phyloP scores from a whole-genome alignment of 92 coral and sea anemone species.

The Paragorgia papillata region DNA sequence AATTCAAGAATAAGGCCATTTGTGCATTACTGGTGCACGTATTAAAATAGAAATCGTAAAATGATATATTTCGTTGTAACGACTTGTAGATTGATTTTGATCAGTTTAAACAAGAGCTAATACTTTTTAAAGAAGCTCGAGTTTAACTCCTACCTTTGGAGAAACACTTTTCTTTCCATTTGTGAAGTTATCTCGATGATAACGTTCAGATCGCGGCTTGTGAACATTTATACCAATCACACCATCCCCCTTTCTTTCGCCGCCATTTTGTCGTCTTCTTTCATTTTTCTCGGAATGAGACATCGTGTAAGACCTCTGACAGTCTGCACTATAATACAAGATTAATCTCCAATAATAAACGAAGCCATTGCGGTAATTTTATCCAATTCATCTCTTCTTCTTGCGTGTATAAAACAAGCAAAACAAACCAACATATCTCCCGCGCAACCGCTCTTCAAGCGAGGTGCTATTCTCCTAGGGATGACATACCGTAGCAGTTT shows the following conservation, averaged over 20 bases:
- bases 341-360: neutral
- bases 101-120: neutral
- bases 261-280: conserved; percentile 29
- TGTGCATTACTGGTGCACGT: too few species aligned
- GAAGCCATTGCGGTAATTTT: neutral
- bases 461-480: neutral
- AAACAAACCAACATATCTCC: conserved; percentile 30
- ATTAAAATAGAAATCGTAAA: too few species aligned
- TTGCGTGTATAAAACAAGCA: neutral
- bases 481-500: neutral
- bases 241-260: neutral
- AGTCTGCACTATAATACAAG: neutral
- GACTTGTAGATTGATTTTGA: too few species aligned
- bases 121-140: neutral
- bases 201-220: conserved; percentile 16
- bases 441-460: conserved; percentile 23
- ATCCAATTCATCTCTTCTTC: neutral
- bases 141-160: conserved; percentile 1
- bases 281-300: conserved; percentile 18
- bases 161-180: conserved; percentile 17
- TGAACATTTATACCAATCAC: neutral
- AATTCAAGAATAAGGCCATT: too few species aligned
- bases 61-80: too few species aligned
- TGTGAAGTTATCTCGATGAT: conserved; percentile 4
- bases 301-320: neutral